phyloP scores from a whole-genome alignment of 1,140 invertebrate species.

The Acyrthosiphon pisum region DNA sequence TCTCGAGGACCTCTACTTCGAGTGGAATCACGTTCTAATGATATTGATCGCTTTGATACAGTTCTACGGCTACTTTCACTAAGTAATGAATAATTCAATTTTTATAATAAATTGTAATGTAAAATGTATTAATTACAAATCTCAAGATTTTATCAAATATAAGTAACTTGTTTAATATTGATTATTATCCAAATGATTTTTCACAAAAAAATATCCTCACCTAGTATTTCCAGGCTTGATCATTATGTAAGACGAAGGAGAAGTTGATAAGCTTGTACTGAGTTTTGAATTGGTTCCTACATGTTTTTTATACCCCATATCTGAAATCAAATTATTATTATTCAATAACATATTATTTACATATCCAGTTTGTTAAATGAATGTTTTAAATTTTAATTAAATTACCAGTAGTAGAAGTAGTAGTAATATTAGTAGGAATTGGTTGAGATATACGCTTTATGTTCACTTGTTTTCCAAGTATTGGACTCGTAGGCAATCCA shows the following conservation, averaged over 20 bases:
- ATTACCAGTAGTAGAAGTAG: slow-evolving; percentile 63
- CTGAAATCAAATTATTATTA: slow-evolving; percentile 25
- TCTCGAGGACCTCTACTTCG: slow-evolving; percentile 65
- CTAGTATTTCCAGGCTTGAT: slow-evolving; percentile 40
- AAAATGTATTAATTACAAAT: neutral
- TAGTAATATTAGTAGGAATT: slow-evolving; percentile 62
- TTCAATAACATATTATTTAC: neutral
- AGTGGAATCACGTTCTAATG: slow-evolving; percentile 61
- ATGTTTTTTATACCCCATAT: slow-evolving; percentile 51
- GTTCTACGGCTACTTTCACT: slow-evolving; percentile 48
- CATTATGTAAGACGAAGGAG: slow-evolving; percentile 47
- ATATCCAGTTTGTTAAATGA: neutral
- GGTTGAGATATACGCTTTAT: slow-evolving; percentile 63
- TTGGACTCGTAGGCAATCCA: slow-evolving; percentile 74
- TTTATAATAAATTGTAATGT: neutral
- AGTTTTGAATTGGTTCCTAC: slow-evolving; percentile 43
- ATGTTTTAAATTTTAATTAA: slow-evolving; percentile 61
- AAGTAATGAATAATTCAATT: neutral
- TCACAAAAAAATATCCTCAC: slow-evolving; percentile 5
- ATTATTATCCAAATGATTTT: neutral
- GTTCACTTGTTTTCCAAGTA: slow-evolving; percentile 70
- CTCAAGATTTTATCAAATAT: neutral
- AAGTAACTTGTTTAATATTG: neutral
- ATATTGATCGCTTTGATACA: slow-evolving; percentile 59
- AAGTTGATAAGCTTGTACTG: slow-evolving; percentile 40